Base-by-base conservation (phyloP, 2,797 vertebrate genomes). In the Melopsittacus undulatus region DNA sequence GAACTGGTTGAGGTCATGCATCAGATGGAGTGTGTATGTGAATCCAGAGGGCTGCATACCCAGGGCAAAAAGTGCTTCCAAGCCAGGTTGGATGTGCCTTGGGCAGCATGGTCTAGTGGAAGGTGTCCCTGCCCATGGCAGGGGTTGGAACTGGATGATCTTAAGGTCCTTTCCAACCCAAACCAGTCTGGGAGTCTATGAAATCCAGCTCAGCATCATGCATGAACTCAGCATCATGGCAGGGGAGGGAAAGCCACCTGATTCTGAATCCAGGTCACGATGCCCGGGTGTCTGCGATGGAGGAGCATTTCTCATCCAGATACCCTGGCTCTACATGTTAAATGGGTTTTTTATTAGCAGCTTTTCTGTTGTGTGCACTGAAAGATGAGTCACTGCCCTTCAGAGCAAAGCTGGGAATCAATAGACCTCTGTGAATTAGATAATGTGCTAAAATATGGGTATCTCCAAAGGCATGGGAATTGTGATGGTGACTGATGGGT, bases 371-470 rank as follows among this genome's bases (percentile, higher is more conserved):
- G n/a, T 84, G 91, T 21, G 38, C 76, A 7, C 86, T 7, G 70
- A 43, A 73, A 77, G 96, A 92, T 95, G 94, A 95, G 93, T 95
- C 94, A 96, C 42, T 87, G 93, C 96, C 93, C 96, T 87, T 77
- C 46, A 51, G 82, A 89, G 88, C 87, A 54, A 70, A 38, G 88
- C 85, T 80, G 79, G 85, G 90, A 83, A 95, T 92, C 93, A 3
- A 85, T 80, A 83, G 87, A 82, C 78, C 62, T 36, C 81, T 27
- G 68, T 74, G 83, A 83, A 74, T 88, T n/a, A 63, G 82, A 87
- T 43, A 10, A 84, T 76, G 91, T 7, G 9, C 72, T 89, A 72
- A 54, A 69, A 63, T 27, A 42, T 27, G 75, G 94, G 59, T 49
- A 29, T 42, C 90, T 85, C 23, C 56, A 38, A 13, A 59, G 75